Base-by-base conservation (phyloP, 2,888 invertebrate genomes). In the Pycnomerus fuliginosus region DNA sequence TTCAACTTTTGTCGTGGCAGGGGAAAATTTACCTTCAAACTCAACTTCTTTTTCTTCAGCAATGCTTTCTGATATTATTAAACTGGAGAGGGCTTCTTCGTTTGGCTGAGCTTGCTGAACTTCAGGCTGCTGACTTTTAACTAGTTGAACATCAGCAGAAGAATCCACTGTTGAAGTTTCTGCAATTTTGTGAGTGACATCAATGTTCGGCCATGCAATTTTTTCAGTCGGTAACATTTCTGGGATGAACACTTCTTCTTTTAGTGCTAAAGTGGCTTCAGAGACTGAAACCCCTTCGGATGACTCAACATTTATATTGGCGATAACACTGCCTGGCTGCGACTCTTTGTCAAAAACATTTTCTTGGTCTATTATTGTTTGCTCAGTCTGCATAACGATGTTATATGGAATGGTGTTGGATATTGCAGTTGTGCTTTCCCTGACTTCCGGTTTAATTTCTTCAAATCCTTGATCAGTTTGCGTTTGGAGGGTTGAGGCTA, bases 21-120 rank as follows among this genome's bases (percentile, higher is more conserved):
- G 80, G 55, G 69, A 69, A 16, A 75, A 64, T 50, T 73, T 71
- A 25, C 67, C 71, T 15, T 61, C 61, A 50, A 79, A 74, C 31
- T 68, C 65, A 16, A 67, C 64, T 70, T 80, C 81, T 53, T 70
- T 75, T 64, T 81, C 81, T 53, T 68, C 61, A 4, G 64, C 48
- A 15, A 68, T 38, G 56, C 65, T 75, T 58, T 80, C 77, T 3
- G 73, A 72, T 7, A 78, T 61, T 12, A 75, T 68, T 28, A 80
- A 47, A 53, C 76, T 71, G 42, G 73, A 73, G 35, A 74, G 69
- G 2, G 72, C 69, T 37, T 77, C 74, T 54, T 74, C 75, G 16
- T 61, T 72, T 35, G 70, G 53, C 25, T 57, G 64, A 11, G 74
- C 75, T 31, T 53, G 59, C 33, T 62, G 65, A 40, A 53, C 38